Percentiles rank a stretch among this genome's conserved stretches.
These are phyloP conservation scores for Heliconius charithonia DNA, from an alignment of 2,888 invertebrate species.

Conservation along the genomic window DNA sequence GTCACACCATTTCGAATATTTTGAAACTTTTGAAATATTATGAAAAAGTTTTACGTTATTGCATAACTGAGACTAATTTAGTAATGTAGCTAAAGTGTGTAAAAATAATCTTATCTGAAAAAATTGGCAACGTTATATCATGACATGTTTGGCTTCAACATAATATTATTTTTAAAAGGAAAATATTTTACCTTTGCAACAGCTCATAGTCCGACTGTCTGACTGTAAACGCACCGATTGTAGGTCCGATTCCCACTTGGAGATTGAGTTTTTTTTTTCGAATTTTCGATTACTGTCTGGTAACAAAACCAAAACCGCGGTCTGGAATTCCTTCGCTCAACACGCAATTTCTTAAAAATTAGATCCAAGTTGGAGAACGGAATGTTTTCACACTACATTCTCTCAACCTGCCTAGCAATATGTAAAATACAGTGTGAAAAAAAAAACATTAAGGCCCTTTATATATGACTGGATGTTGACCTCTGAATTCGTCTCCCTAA, in stretches of 20 bases:
- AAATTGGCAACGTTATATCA: too few relatives aligned
- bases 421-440: not conserved
- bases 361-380: too few relatives aligned
- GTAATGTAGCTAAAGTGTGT: not conserved
- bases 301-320: too few relatives aligned
- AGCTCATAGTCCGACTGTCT: not conserved
- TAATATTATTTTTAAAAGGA: too few relatives aligned
- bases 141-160: too few relatives aligned
- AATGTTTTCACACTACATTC: not conserved
- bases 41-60: not conserved
- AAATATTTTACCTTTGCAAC: too few relatives aligned
- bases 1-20: too few relatives aligned
- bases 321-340: not conserved
- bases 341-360: too few relatives aligned
- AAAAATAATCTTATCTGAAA: not conserved
- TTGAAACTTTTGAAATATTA: too few relatives aligned
- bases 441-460: too few relatives aligned
- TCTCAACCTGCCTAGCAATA: not conserved
- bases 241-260: not conserved
- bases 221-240: not conserved
- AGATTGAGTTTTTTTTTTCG: not conserved
- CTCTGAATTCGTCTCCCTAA: not conserved
- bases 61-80: conserved; percentile 1
- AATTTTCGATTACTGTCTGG: too few relatives aligned
- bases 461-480: not conserved